Evolutionary conservation across 2,797 vertebrate species (phyloP), one percentile per base, ranked within the genome.

Genomic region (Enteromius paludinosus): DNA sequence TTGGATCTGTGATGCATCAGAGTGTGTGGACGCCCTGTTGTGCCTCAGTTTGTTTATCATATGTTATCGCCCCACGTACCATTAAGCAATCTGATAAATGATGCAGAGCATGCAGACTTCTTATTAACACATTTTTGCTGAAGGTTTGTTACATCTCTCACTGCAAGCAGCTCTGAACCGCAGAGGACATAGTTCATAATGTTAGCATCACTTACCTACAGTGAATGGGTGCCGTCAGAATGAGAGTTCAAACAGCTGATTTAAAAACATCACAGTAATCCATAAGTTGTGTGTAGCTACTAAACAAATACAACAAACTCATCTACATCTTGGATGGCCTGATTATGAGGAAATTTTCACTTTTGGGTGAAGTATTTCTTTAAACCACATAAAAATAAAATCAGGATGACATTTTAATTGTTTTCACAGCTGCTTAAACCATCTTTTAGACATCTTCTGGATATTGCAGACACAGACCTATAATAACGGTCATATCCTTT

Each of bases 371-470:
- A 61, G 2, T 61, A 15, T 28, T 61, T 45, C 25, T 25, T 45
- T 33, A 9, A 33, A 20, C 23, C 52, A 17, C 38, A 62, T n/a
- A 71, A 33, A n/a, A 79, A 79, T 43, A 17, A 69, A 41, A 69
- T 38, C 49, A 41, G 77, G 15, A 69, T 33, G 33, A 28, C 20
- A 0, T 30, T 85, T 80, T 35, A 62, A 71, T 85, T 59, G 78
- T 74, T 75, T 85, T 76, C 73, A 59, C 92, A 92, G 90, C 92
- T 93, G 91, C 86, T 65, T 85, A 81, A 87, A 89, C 80, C 87
- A 89, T 92, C 11, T 41, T 66, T 25, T 49, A 73, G 81, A 90
- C 91, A 92, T 90, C 85, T 86, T 84, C 84, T 85, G 84, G 84
- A 77, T 84, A 87, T 77, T 86, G 56, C 68, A 83, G 79, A 78